Base-by-base conservation (phyloP, 2,888 invertebrate genomes). In the Chorisops tibialis region DNA sequence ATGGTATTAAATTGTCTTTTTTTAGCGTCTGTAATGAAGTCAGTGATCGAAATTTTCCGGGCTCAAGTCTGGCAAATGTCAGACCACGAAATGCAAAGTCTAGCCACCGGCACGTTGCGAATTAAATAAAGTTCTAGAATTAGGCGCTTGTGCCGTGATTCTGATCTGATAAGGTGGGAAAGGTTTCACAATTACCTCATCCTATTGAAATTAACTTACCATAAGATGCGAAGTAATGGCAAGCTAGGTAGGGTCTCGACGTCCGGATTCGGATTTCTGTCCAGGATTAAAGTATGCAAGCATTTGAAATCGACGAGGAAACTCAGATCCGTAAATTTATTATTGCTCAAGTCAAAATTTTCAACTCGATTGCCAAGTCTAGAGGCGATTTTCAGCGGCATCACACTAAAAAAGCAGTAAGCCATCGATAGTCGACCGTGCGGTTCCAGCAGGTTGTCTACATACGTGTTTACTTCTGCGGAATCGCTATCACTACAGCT, bases 241-340 rank as follows among this genome's bases (percentile, higher is more conserved):
- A 56, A 12, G 11, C 16, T 14, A 1, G 56, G 56, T 12, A 56
- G 43, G 3, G 43, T 56, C 12, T 24, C 30, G 16, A 43, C n/a
- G 14, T 56, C 11, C 45, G 45, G 22, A 18, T 35, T 30, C 6
- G 9, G 14, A 30, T 56, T 56, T 12, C 35, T 21, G 16, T 56
- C 56, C 43, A 56, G 18, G 4, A 56, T 30, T 30, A 56, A 43
- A 4, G 56, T 43, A 30, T 56, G 35, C 18, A 56, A 30, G 4
- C 30, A 18, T 2, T 24, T 7, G 16, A 56, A 56, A 7, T 56
- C 9, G 18, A 18, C 30, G 12, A 56, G 30, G 18, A 56, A 56
- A 30, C 18, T 30, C 18, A 56, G 43, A 30, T 45, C 14, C 12
- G 18, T 14, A 11, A 56, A 56, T 5, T 30, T 4, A n/a, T 56